Evolutionary conservation across 2,797 vertebrate species (phyloP).

Genomic region (Parambassis ranga): DNA sequence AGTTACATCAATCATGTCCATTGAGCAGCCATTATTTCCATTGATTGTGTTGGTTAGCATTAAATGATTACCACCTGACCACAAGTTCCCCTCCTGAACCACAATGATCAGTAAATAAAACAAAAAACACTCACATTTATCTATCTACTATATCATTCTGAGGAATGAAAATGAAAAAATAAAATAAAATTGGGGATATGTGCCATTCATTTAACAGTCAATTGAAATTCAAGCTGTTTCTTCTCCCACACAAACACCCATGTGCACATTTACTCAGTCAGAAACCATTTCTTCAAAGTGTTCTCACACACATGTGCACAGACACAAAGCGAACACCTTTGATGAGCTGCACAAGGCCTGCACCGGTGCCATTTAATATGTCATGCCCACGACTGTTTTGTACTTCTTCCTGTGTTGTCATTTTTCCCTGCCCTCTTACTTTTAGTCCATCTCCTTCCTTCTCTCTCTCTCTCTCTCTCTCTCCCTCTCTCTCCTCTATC

Average conservation of each 20-base stretch:
- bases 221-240: slow-evolving; percentile 42
- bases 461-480: slow-evolving; percentile 36
- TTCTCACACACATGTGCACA: slow-evolving; percentile 17
- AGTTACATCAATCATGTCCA: slow-evolving; percentile 15
- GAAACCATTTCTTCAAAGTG: slow-evolving; percentile 10
- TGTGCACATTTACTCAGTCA: slow-evolving; percentile 2
- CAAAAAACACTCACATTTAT: no score
- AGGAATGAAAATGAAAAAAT: no score
- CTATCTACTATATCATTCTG: no score
- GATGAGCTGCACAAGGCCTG: slow-evolving; percentile 32
- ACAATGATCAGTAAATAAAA: no score
- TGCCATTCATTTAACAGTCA: slow-evolving; percentile 21
- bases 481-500: slow-evolving; percentile 55
- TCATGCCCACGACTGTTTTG: slow-evolving; percentile 43
- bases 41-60: background rate
- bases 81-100: no score
- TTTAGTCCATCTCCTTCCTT: slow-evolving; percentile 44
- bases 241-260: slow-evolving; percentile 2
- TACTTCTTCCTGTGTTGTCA: slow-evolving; percentile 28
- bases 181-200: slow-evolving; percentile 12
- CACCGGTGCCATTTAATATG: slow-evolving; percentile 36
- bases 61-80: no score
- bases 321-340: slow-evolving; percentile 13
- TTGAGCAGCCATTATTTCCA: background rate
- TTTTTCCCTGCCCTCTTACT: slow-evolving; percentile 42